Evolutionary conservation across 1,140 invertebrate genomes (phyloP).

Genomic region (Bacillus rossius): DNA sequence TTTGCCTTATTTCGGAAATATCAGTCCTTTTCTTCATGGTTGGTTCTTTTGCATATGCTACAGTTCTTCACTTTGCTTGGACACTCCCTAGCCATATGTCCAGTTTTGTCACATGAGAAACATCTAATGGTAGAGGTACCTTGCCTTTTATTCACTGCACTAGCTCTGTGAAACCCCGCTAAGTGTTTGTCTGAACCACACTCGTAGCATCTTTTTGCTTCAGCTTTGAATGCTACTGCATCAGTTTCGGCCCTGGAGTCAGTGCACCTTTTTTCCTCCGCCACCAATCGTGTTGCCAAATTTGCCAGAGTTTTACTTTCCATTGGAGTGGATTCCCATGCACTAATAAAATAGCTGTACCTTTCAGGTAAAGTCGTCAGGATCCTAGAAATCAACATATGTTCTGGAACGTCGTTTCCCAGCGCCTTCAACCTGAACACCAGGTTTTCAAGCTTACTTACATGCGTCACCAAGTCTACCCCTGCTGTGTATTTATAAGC

Average conservation of each 20-base stretch:
- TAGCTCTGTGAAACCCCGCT: neutral
- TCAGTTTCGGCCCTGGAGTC: neutral
- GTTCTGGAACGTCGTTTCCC: no score
- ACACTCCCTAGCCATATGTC: neutral
- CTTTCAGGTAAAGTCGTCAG: no score
- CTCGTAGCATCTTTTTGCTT: neutral
- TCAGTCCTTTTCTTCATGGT: neutral
- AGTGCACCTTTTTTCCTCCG: no score
- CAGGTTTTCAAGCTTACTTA: no score
- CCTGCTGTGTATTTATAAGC: no score
- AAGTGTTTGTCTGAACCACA: neutral
- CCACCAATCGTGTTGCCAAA: no score
- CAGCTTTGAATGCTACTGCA: neutral
- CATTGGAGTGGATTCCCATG: no score
- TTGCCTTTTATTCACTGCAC: neutral
- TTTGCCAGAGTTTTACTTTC: no score
- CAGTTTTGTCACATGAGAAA: neutral
- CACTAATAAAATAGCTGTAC: no score
- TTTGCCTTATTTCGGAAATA: neutral
- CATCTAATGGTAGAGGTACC: neutral
- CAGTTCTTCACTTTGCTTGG: neutral
- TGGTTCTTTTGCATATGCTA: neutral
- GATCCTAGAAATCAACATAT: no score
- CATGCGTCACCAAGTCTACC: no score
- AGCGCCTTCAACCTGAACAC: no score